Base-by-base conservation (phyloP, 2,888 invertebrate species). In the Drosophila antonietae region DNA sequence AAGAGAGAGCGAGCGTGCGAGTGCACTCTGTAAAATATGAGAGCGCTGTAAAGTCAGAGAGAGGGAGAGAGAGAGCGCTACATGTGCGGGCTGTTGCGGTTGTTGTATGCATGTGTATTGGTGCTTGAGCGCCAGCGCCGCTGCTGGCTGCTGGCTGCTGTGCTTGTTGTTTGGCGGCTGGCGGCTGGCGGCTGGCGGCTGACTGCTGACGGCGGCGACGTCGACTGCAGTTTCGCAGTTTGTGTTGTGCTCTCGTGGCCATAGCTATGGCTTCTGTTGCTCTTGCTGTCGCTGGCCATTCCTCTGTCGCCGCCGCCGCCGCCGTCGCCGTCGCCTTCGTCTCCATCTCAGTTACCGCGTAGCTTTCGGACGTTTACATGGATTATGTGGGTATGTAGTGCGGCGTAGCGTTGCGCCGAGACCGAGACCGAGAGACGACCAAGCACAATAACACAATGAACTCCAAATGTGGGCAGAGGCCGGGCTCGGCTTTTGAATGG, bases 371-470 rank as follows among this genome's bases (percentile, higher is more conserved):
- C 75, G 75, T 80, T 87, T 80, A 73, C 85, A 82, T 76, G 85
- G 80, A 80, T 82, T 89, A 89, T 88, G 81, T 88, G 88, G 89
- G 90, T 89, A 90, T 90, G 85, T 90, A 90, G 90, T 83, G 88
- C 76, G 75, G 81, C 71, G 66, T 49, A 73, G 67, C 57, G 62
- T 37, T 75, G 67, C 65, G 68, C 62, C 75, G 73, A 81, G 85
- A 73, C 74, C 78, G 75, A 85, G 73, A 72, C 78, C 80, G 68
- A 81, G 71, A 74, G 71, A 80, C 81, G 80, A 67, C 74, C 81
- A 86, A 88, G 79, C 90, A 90, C 90, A 89, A 89, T 89, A 89
- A 89, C 89, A 89, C 90, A 89, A 89, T 89, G 89, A 89, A 89
- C 90, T 90, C 84, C 83, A 86, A 90, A 78, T 82, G 83, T 83